Evolutionary conservation across 2,888 invertebrate species (phyloP).

Genomic region (Brachylomia viminalis): DNA sequence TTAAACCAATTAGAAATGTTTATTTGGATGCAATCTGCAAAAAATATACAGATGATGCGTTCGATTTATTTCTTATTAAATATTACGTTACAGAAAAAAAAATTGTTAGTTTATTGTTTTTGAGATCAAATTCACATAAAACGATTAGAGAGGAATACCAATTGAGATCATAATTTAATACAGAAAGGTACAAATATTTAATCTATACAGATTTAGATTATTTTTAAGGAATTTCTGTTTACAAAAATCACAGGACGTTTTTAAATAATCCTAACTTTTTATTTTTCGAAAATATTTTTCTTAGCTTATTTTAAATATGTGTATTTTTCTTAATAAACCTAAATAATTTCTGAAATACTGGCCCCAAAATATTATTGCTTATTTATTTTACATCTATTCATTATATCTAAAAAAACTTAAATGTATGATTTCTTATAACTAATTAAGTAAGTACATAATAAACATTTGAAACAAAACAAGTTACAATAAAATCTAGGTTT

Average conservation of each 20-base stretch:
- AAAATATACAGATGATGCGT: neutral
- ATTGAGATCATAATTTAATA: constrained; percentile 82
- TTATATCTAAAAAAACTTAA: constrained; percentile 17
- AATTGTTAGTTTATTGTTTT: constrained; percentile 57
- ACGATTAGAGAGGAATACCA: constrained; percentile 75
- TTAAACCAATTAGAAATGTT: neutral
- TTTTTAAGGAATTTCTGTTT: constrained; percentile 41
- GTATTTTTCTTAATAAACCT: constrained; percentile 41
- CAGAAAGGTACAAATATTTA: constrained; percentile 41
- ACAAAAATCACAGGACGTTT: constrained; percentile 55
- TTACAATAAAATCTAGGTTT: constrained; percentile 47
- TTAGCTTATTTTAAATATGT: constrained; percentile 21
- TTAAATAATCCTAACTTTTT: constrained; percentile 24
- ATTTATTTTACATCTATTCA: constrained; percentile 25
- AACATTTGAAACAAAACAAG: constrained; percentile 85
- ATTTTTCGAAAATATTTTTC: constrained; percentile 28
- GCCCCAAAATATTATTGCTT: constrained; percentile 75
- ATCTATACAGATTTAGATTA: constrained; percentile 33
- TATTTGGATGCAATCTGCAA: neutral
- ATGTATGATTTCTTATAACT: constrained; percentile 33
- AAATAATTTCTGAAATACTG: constrained; percentile 85
- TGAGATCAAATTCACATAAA: constrained; percentile 77
- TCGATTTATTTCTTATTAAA: constrained; percentile 45
- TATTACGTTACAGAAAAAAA: constrained; percentile 28
- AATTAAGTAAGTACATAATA: constrained; percentile 69